These are phyloP conservation scores for Troides helena DNA, from an alignment of 2,888 invertebrate species.

Conservation along the genomic window DNA sequence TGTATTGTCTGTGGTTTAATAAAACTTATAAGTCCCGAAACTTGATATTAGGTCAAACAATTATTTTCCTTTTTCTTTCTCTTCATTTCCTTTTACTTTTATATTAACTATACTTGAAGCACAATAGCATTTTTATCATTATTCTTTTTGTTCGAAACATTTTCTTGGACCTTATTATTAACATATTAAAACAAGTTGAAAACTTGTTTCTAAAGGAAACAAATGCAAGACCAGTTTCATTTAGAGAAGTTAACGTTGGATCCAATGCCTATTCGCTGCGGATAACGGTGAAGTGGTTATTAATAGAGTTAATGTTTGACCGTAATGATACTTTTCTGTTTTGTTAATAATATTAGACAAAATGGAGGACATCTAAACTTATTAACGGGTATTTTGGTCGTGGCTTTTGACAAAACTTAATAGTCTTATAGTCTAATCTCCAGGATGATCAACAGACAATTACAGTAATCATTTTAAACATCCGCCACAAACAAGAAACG, in stretches of 20 bases:
- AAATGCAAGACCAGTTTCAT: not conserved
- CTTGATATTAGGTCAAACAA: no score
- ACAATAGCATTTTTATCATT: not conserved
- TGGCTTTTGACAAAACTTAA: not conserved
- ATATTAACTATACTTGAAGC: no score
- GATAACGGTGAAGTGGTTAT: conserved; percentile 1
- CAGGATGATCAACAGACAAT: no score
- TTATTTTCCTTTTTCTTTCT: no score
- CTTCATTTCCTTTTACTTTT: no score
- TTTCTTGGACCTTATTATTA: not conserved
- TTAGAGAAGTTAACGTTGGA: not conserved
- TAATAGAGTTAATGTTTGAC: not conserved
- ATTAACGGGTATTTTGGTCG: not conserved
- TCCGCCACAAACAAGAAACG: no score
- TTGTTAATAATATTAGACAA: not conserved
- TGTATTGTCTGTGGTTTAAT: no score
- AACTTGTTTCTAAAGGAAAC: not conserved
- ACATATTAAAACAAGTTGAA: not conserved
- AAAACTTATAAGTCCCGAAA: no score
- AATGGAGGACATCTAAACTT: not conserved
- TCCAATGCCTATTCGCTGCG: not conserved
- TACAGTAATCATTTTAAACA: no score
- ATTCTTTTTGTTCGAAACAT: not conserved
- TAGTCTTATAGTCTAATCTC: no score
- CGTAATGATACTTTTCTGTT: conserved; percentile 1